Percentiles rank a stretch among this genome's conserved stretches.
phyloP scores from a whole-genome alignment of 1,140 invertebrate genomes.

The Dinoponera quadriceps region DNA sequence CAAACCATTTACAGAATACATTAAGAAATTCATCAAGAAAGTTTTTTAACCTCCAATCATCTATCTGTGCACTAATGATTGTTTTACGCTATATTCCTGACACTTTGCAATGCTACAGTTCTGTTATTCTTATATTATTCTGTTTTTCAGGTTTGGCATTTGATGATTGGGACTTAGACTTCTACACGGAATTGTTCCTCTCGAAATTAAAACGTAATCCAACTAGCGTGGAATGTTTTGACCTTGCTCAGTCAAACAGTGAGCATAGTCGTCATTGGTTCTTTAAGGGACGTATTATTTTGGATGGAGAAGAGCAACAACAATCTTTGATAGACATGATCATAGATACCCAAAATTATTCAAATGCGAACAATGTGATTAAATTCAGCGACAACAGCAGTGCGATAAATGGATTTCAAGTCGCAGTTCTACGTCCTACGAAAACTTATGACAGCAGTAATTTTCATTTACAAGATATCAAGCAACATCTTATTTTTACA shows the following conservation, averaged over 20 bases:
- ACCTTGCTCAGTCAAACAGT: slow-evolving; percentile 99
- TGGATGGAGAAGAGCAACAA: slow-evolving; percentile 92
- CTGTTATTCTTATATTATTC: slow-evolving; percentile 36
- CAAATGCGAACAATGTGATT: slow-evolving; percentile 98
- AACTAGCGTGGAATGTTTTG: slow-evolving; percentile 98
- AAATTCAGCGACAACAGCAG: slow-evolving; percentile 99
- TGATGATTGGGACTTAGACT: slow-evolving; percentile 95
- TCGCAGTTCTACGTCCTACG: slow-evolving; percentile 88
- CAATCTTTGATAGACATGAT: slow-evolving; percentile 97
- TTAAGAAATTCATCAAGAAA: too few relatives aligned
- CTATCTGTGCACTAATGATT: too few relatives aligned
- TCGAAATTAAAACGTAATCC: slow-evolving; percentile 95
- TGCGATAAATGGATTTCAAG: slow-evolving; percentile 94
- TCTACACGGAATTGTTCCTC: slow-evolving; percentile 93
- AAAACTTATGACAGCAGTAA: slow-evolving; percentile 88
- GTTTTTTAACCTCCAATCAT: too few relatives aligned
- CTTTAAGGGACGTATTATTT: slow-evolving; percentile 95
- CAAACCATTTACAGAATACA: too few relatives aligned
- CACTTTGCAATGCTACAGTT: neutral
- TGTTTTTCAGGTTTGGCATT: slow-evolving; percentile 91
- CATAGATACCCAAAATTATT: slow-evolving; percentile 93
- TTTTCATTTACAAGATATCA: slow-evolving; percentile 86
- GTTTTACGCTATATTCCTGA: too few relatives aligned
- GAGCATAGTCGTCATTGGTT: slow-evolving; percentile 98
- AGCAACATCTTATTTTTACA: slow-evolving; percentile 98